Base-by-base conservation (phyloP, 2,888 invertebrate species). In the Orchesellides sinensis region DNA sequence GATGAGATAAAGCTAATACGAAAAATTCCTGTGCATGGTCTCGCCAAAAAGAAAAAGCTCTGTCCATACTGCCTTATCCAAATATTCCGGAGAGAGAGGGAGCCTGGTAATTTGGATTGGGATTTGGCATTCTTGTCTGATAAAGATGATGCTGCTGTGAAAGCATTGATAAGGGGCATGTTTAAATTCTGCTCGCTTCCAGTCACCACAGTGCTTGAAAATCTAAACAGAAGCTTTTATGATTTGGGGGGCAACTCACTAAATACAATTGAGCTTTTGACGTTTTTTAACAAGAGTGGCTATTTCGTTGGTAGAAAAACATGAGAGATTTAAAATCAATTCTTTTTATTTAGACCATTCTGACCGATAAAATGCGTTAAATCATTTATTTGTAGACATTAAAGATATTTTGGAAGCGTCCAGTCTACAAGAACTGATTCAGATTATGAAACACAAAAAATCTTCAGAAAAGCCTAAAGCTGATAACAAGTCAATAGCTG, bases 1-100 rank as follows among this genome's bases (percentile, higher is more conserved):
- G 77, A 83, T 32, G 83, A 77, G 32, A 63, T 83, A 8, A 45
- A 49, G n/a, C n/a, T n/a, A n/a, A n/a, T n/a, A n/a, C n/a, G n/a
- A n/a, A n/a, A n/a, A n/a, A n/a, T n/a, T n/a, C n/a, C n/a, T n/a
- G n/a, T 21, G 17, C 70, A 70, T n/a, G 14, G 54, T 19, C 19
- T 70, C 6, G 23, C 10, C 6, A 52, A 14, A 27, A 56, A n/a
- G 17, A 32, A 2, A 19, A 19, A 4, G 21, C 12, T 59, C 2
- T 65, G 74, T 49, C 74, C 63, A 3, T 19, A 40, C 17, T 74
- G 74, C 27, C n/a, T 74, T 5, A 74, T 74, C 4, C 47, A 65
- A 19, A 2, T 27, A 3, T 74, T 49, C 65, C 27, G 21, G 2
- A 27, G 49, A 17, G 32, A 49, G 6, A 29, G 74, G n/a, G 74